Conservation (phyloP, 2,113 vertebrate genomes). For the Indicator maculatus region DNA sequence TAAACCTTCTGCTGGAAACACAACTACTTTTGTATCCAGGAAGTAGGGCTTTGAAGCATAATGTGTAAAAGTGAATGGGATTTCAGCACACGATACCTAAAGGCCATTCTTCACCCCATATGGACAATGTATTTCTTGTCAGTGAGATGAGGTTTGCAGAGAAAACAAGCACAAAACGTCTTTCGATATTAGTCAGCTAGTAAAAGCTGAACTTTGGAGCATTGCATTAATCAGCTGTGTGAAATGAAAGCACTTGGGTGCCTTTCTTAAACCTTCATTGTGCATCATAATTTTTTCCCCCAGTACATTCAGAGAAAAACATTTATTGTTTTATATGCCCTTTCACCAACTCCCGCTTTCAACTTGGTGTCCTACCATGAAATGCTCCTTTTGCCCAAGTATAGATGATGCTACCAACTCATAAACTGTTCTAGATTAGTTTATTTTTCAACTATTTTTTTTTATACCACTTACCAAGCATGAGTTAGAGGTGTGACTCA, state of each 20-base stretch:
- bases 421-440: background rate
- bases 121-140: conserved; percentile 65
- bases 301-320: background rate
- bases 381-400: background rate
- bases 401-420: background rate
- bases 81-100: conserved; percentile 56
- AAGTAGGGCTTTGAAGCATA: conserved; percentile 60
- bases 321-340: background rate
- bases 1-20: conserved; percentile 63
- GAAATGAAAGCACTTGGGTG: background rate
- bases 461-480: background rate
- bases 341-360: background rate
- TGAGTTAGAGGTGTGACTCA: background rate
- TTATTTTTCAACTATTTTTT: background rate
- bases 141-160: conserved; percentile 20
- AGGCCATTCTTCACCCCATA: conserved; percentile 42
- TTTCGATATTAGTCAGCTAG: conserved; percentile 17
- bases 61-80: conserved; percentile 63
- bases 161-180: background rate
- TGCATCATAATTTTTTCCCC: background rate
- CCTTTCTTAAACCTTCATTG: background rate
- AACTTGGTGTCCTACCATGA: background rate
- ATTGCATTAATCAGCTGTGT: background rate
- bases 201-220: conserved; percentile 20
- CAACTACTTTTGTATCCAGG: conserved; percentile 70